phyloP scores from a whole-genome alignment of 2,888 invertebrate genomes.

The Acanthosepion esculentum region DNA sequence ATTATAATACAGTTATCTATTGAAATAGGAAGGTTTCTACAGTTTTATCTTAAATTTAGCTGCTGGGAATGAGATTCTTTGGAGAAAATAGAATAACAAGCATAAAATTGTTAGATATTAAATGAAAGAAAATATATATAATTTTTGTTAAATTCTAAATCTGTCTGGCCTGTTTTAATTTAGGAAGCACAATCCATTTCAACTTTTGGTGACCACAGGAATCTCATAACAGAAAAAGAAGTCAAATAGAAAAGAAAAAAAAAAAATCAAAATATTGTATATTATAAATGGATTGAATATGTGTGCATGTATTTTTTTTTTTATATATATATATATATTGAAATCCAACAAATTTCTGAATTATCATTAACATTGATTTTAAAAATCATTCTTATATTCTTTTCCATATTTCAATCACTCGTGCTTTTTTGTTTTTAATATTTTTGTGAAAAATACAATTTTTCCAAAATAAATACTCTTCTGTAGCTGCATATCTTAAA shows the following conservation, averaged over 20 bases:
- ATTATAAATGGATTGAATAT: not conserved
- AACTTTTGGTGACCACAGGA: slow-evolving; percentile 33
- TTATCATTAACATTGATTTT: not conserved
- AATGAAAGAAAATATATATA: not conserved
- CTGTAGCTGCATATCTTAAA: not conserved
- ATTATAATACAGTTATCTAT: too few relatives aligned
- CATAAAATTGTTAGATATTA: not conserved
- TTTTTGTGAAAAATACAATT: not conserved
- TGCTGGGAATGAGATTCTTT: not conserved
- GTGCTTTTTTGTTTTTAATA: not conserved
- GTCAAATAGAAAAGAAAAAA: not conserved
- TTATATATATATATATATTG: not conserved
- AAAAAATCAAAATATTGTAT: not conserved
- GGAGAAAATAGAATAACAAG: not conserved
- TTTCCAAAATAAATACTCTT: slow-evolving; percentile 33
- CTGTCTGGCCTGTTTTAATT: not conserved
- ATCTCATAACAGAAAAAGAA: not conserved
- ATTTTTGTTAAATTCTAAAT: not conserved
- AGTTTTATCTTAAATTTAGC: too few relatives aligned
- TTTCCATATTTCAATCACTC: not conserved
- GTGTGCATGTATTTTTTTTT: not conserved
- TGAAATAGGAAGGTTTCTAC: too few relatives aligned
- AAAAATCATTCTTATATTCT: not conserved
- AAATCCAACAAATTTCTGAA: slow-evolving; percentile 14
- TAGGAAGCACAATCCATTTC: not conserved